Conservation (phyloP, 2,888 invertebrate genomes). For the Lepas anatifera region DNA sequence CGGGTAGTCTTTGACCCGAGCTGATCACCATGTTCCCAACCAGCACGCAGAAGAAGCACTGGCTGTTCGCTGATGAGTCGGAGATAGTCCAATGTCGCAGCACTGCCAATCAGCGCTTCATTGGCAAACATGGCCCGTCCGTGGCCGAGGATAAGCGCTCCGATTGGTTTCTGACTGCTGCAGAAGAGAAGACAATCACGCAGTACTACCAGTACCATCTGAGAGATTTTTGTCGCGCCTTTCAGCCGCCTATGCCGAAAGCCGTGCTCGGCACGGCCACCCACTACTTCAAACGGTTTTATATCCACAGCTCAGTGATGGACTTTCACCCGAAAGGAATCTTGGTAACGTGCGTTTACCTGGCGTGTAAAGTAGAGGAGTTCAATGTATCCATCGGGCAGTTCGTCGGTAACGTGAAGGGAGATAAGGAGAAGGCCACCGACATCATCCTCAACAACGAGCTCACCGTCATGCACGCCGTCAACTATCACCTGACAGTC, state of each 20-base stretch:
- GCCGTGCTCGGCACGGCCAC: constrained; percentile 84
- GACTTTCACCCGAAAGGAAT: constrained; percentile 96
- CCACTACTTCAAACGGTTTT: constrained; percentile 94
- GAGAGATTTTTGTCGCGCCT: constrained; percentile 81
- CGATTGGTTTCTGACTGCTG: constrained; percentile 59
- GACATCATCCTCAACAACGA: constrained; percentile 92
- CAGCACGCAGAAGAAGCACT: constrained; percentile 77
- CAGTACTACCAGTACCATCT: constrained; percentile 73
- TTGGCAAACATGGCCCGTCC: constrained; percentile 52
- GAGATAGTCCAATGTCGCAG: constrained; percentile 61
- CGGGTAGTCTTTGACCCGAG: too few relatives aligned
- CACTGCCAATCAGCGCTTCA: constrained; percentile 64
- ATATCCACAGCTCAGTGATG: constrained; percentile 89
- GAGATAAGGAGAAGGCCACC: constrained; percentile 78
- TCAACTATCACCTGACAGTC: constrained; percentile 88
- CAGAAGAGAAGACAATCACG: constrained; percentile 70
- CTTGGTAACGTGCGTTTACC: constrained; percentile 84
- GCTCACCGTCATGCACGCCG: constrained; percentile 79
- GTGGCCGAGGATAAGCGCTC: constrained; percentile 43
- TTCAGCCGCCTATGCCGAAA: constrained; percentile 87
- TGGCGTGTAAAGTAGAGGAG: constrained; percentile 95
- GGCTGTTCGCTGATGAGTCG: constrained; percentile 78
- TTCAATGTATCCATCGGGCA: constrained; percentile 94
- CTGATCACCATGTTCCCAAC: constrained; percentile 64
- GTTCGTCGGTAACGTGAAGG: constrained; percentile 86